Percentiles rank a stretch among this genome's conserved stretches.
Evolutionary conservation across 2,113 vertebrate genomes (phyloP).

Genomic region (Passer montanus): DNA sequence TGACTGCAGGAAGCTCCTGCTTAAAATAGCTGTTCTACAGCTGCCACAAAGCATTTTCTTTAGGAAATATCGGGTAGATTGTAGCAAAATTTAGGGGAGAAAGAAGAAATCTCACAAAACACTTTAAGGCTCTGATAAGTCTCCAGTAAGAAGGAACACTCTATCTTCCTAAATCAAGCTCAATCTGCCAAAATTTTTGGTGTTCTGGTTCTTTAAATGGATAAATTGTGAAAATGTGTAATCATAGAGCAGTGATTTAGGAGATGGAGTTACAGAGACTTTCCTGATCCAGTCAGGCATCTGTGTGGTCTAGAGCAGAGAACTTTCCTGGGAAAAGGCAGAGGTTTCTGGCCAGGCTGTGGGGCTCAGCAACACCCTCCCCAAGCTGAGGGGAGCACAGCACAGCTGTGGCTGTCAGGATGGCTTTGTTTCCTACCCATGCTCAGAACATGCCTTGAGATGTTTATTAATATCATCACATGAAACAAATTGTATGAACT

Average conservation of each 20-base stretch:
- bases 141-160: rapidly evolving
- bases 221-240: not conserved
- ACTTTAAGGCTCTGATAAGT: not conserved
- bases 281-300: not conserved
- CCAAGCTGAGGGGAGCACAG: not conserved
- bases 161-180: not conserved
- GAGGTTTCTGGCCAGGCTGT: not conserved
- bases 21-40: not conserved
- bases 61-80: not conserved
- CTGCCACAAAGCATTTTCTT: not conserved
- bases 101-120: not conserved
- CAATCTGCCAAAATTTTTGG: not conserved
- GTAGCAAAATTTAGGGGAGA: not conserved
- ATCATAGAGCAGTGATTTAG: not conserved
- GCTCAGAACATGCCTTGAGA: not conserved
- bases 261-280: not conserved
- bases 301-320: not conserved
- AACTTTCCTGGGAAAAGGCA: not conserved
- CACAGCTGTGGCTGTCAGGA: not conserved
- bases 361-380: not conserved
- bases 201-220: not conserved
- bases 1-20: not conserved
- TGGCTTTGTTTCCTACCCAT: not conserved
- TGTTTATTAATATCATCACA: not conserved
- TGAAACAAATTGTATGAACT: not conserved